A percentile compares a stretch with the other conserved stretches of the same genome.
Conservation (phyloP, 1,140 invertebrate genomes). For the Plectus sambesii region DNA sequence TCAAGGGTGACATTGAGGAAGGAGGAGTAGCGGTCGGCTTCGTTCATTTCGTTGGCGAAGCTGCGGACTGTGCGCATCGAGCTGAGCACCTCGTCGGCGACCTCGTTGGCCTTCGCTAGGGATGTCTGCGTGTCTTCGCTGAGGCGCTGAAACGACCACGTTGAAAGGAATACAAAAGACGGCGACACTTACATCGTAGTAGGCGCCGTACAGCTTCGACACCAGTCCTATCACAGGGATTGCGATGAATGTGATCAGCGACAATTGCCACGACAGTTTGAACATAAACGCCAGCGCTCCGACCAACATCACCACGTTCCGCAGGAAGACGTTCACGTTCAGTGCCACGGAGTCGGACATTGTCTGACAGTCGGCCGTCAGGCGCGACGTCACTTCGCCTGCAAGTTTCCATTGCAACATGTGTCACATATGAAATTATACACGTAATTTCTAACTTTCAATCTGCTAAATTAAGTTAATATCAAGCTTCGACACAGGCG, state of each 20-base stretch:
- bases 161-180: slow-evolving; percentile 7
- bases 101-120: slow-evolving; percentile 44
- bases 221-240: slow-evolving; percentile 46
- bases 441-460: no score
- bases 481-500: no score
- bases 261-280: slow-evolving; percentile 47
- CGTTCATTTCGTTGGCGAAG: slow-evolving; percentile 38
- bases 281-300: slow-evolving; percentile 47
- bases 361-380: slow-evolving; percentile 31
- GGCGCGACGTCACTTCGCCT: slow-evolving; percentile 32
- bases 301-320: slow-evolving; percentile 38
- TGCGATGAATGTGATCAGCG: slow-evolving; percentile 46
- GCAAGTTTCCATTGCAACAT: slow-evolving; percentile 4
- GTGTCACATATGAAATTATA: no score
- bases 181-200: slow-evolving; percentile 35
- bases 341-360: slow-evolving; percentile 27
- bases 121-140: slow-evolving; percentile 37
- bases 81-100: slow-evolving; percentile 40
- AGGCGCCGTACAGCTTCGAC: slow-evolving; percentile 47
- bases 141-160: slow-evolving; percentile 17
- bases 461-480: no score
- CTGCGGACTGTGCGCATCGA: slow-evolving; percentile 37
- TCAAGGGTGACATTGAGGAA: slow-evolving; percentile 12
- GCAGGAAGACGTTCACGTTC: slow-evolving; percentile 39
- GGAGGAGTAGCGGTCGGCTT: slow-evolving; percentile 23